Evolutionary conservation across 1,140 invertebrate species (phyloP), one percentile per base, ranked within the genome.

Genomic region (Solenopsis invicta): DNA sequence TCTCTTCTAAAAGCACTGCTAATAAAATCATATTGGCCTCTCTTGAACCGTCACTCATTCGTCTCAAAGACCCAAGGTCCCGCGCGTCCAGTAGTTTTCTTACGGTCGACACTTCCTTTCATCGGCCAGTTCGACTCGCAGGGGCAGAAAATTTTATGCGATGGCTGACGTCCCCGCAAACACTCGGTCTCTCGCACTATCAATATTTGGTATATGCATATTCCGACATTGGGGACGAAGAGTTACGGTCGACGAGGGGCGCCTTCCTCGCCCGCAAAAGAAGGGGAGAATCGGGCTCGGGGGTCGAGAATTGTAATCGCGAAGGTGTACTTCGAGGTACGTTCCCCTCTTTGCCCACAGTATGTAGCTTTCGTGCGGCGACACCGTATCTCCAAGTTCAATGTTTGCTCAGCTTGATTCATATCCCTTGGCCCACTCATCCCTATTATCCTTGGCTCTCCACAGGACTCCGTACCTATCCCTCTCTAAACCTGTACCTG

Each of bases 331-430:
- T 81, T 89, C 48, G 88, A 85, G 89, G 87, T 89, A 84, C 84
- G 80, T 82, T 74, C 90, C 86, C 61, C 89, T 88, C 84, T 91
- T 91, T 91, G 87, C 71, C 85, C 75, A 87, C 41, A 71, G 88
- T 89, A 82, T 86, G 90, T 90, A 88, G 88, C 82, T 92, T 88
- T 80, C 87, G 72, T 88, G 84, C 71, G 89, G 88, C 90, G 89
- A 91, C 90, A 92, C 90, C 92, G 93, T 95, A 95, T 95, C 95
- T 95, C 92, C 89, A 93, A 94, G 93, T 95, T 94, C 91, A 93
- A 94, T 95, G 95, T 95, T 95, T 95, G 93, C 93, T 93, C 94
- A 95, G 94, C 95, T 95, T 95, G 95, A 95, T 95, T 95, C 94
- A 93, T 94, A 92, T 92, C 92, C 90, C 93, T 87, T 90, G 84